Percentiles rank a stretch among this genome's conserved stretches.
These are phyloP conservation scores for Malthinus seriepunctatus DNA, from an alignment of 2,888 invertebrate genomes.

Conservation along the genomic window DNA sequence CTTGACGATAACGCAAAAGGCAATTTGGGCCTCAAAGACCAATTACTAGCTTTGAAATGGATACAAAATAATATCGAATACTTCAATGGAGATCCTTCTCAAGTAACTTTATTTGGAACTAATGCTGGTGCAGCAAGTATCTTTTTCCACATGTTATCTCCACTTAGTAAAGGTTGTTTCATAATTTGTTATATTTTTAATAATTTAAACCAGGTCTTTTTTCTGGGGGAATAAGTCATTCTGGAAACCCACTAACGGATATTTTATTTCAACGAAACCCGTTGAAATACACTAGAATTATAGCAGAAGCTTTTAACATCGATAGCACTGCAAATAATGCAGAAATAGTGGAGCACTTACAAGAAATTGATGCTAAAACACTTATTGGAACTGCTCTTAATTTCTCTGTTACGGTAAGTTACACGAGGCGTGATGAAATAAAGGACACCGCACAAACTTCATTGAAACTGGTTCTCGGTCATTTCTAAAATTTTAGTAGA, in stretches of 20 bases:
- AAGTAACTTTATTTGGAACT: slow-evolving; percentile 37
- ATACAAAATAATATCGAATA: slow-evolving; percentile 33
- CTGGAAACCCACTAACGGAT: slow-evolving; percentile 35
- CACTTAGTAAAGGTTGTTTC: slow-evolving; percentile 26
- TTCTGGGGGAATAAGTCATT: slow-evolving; percentile 37
- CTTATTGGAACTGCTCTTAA: slow-evolving; percentile 4
- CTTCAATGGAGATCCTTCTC: slow-evolving; percentile 37
- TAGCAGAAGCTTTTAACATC: slow-evolving; percentile 28
- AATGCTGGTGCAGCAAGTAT: slow-evolving; percentile 39
- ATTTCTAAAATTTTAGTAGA: too few species aligned
- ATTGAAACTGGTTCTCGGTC: too few species aligned
- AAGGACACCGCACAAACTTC: too few species aligned
- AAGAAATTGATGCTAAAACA: slow-evolving; percentile 14
- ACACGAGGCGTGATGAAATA: too few species aligned
- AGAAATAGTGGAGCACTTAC: slow-evolving; percentile 31
- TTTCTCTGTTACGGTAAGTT: background rate
- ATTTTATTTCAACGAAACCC: slow-evolving; percentile 33
- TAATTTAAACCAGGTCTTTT: slow-evolving; percentile 23
- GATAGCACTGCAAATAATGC: slow-evolving; percentile 19
- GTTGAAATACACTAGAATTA: slow-evolving; percentile 15
- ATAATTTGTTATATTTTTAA: too few species aligned
- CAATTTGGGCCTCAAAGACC: slow-evolving; percentile 39
- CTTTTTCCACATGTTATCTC: slow-evolving; percentile 32
- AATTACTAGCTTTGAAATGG: slow-evolving; percentile 38
- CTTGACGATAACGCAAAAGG: slow-evolving; percentile 34